Evolutionary conservation across 2,797 vertebrate species (phyloP).

Genomic region (Melanogrammus aeglefinus): DNA sequence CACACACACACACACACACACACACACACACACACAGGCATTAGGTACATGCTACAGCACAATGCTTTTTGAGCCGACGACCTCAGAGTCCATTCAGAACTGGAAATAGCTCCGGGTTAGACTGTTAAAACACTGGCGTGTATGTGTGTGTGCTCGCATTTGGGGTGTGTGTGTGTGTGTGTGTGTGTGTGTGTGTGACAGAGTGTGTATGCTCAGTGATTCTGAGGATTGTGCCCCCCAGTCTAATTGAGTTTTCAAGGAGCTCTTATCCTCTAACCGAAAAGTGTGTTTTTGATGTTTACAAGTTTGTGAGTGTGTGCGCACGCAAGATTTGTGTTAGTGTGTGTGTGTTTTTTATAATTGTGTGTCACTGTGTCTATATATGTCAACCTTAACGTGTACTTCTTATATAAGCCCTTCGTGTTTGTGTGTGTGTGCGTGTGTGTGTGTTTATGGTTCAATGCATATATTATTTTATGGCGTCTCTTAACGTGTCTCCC

Average conservation of each 20-base stretch:
- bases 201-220: slow-evolving; percentile 29
- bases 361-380: neutral
- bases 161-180: slow-evolving; percentile 27
- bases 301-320: neutral
- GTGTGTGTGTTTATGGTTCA: no score
- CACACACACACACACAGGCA: slow-evolving; percentile 14
- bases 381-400: neutral
- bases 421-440: neutral
- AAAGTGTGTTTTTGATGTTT: slow-evolving; percentile 13
- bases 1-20: neutral
- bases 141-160: slow-evolving; percentile 3
- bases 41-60: slow-evolving; percentile 52
- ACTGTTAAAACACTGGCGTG: slow-evolving; percentile 40
- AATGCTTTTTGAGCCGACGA: slow-evolving; percentile 48
- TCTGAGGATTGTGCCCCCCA: slow-evolving; percentile 55
- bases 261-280: slow-evolving; percentile 59
- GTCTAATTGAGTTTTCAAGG: slow-evolving; percentile 69
- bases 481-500: neutral
- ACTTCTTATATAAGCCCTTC: neutral
- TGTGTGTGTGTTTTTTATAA: neutral
- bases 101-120: slow-evolving; percentile 63
- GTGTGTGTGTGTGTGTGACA: slow-evolving; percentile 22
- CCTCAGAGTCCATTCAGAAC: slow-evolving; percentile 60
- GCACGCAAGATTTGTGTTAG: slow-evolving; percentile 1
- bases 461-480: no score